Percentiles rank a stretch among this genome's conserved stretches.
phyloP scores from a whole-genome alignment of 2,888 invertebrate genomes.

The Hirtodrosophila histrioides region DNA sequence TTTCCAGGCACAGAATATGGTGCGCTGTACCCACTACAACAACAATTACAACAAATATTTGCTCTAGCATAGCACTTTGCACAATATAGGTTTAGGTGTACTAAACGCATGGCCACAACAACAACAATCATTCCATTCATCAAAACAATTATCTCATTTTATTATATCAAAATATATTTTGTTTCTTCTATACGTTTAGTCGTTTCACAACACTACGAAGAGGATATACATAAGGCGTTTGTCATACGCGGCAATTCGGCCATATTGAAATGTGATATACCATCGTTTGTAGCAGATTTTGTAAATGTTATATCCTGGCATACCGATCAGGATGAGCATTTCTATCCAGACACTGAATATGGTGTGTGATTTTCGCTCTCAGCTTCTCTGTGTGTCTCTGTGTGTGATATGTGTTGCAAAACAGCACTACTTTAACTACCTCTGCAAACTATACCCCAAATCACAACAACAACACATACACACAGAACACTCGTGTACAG shows the following conservation, averaged over 20 bases:
- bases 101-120: constrained; percentile 66
- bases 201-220: constrained; percentile 95
- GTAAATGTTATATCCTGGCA: constrained; percentile 94
- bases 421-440: constrained; percentile 58
- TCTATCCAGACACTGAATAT: constrained; percentile 84
- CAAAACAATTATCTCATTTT: constrained; percentile 20
- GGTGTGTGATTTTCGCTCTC: constrained; percentile 77
- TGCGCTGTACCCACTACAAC: constrained; percentile 62
- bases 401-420: constrained; percentile 37
- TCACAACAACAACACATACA: constrained; percentile 29
- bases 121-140: constrained; percentile 21
- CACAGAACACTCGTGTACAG: constrained; percentile 34
- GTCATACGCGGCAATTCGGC: constrained; percentile 95
- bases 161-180: constrained; percentile 27
- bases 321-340: constrained; percentile 87
- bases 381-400: background rate
- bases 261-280: constrained; percentile 94
- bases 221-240: constrained; percentile 96
- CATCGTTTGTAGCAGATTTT: constrained; percentile 96
- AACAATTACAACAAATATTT: constrained; percentile 5
- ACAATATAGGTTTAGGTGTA: constrained; percentile 49
- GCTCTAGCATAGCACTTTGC: constrained; percentile 19
- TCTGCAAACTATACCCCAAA: constrained; percentile 35
- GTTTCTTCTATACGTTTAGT: constrained; percentile 85
- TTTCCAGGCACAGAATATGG: constrained; percentile 84